Evolutionary conservation across 1,140 invertebrate species (phyloP), one percentile per base, ranked within the genome.

Genomic region (Pseudomyrmex dendroicus): DNA sequence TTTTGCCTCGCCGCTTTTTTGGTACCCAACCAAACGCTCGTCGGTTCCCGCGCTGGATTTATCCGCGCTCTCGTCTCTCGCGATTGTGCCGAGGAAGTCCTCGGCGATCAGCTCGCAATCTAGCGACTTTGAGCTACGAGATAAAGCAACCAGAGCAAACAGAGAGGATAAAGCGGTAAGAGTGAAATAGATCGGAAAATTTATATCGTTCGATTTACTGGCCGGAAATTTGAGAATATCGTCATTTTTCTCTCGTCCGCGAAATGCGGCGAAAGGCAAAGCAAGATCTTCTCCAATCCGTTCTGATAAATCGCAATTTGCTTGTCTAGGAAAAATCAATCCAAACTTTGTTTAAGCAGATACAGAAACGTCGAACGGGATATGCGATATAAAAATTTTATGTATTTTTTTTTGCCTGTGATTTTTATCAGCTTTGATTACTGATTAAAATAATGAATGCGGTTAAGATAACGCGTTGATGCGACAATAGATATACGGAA

Each of bases 191-290:
- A 78, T 52, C 48, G 82, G 82, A 84, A 78, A 78, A 78, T 78
- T 84, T 78, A 78, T 84, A 84, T 78, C 46, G 22, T 57, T 52
- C n/a, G 64, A 84, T 84, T 78, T 62, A 67, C n/a, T 20, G 44
- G 2, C 25, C 63, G 63, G 56, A 67, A 84, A 78, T 70, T 77
- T 50, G 54, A 5, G n/a, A 77, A 68, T 52, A 5, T 52, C 12
- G 72, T 8, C 13, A 12, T 74, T 74, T 54, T 64, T 48, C 35
- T 35, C 4, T 35, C 35, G 13, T 13, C n/a, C 12, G 8, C 61
- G 10, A 10, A 25, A 70, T 35, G 68, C 17, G 25, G 68, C 17
- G 48, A 73, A 52, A 52, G 17, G 1, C 8, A 50, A 50, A 22
- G 10, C 54, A 50, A 82, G 15, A 20, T 5, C 25, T 25, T 25